phyloP scores from a whole-genome alignment of 2,113 vertebrate species.

The Gambusia holbrooki region DNA sequence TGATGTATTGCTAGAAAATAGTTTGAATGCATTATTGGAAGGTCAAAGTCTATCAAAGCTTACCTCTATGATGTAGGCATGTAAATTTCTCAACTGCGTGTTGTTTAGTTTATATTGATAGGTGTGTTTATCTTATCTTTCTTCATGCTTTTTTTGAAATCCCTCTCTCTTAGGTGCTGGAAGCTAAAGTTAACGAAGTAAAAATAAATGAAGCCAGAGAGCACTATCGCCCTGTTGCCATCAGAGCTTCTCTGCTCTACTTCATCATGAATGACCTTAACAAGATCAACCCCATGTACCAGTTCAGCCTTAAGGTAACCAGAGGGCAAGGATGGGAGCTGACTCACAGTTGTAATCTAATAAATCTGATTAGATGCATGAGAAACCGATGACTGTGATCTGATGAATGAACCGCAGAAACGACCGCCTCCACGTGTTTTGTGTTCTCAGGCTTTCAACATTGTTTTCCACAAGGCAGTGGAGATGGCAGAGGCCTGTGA shows the following conservation, averaged over 20 bases:
- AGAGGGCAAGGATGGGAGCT: background rate
- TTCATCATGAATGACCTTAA: slow-evolving; percentile 86
- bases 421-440: background rate
- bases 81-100: background rate
- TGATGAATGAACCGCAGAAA: background rate
- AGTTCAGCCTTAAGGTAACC: slow-evolving; percentile 85
- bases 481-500: slow-evolving; percentile 73
- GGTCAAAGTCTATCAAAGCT: background rate
- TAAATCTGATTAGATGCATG: background rate
- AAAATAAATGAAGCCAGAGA: slow-evolving; percentile 84
- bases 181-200: slow-evolving; percentile 84
- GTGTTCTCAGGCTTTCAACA: slow-evolving; percentile 78
- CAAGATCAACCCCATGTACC: slow-evolving; percentile 88
- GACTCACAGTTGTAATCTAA: background rate
- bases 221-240: slow-evolving; percentile 81
- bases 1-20: background rate
- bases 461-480: slow-evolving; percentile 84
- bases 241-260: slow-evolving; percentile 82
- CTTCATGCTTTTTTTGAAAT: background rate
- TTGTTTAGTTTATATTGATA: background rate
- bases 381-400: background rate
- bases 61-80: background rate
- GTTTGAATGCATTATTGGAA: background rate
- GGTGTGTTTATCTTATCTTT: background rate
- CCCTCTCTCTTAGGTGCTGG: slow-evolving; percentile 72